Percentiles rank a stretch among this genome's conserved stretches.
Evolutionary conservation across 1,140 invertebrate genomes (phyloP).

Genomic region (Brachionus paranguensis): DNA sequence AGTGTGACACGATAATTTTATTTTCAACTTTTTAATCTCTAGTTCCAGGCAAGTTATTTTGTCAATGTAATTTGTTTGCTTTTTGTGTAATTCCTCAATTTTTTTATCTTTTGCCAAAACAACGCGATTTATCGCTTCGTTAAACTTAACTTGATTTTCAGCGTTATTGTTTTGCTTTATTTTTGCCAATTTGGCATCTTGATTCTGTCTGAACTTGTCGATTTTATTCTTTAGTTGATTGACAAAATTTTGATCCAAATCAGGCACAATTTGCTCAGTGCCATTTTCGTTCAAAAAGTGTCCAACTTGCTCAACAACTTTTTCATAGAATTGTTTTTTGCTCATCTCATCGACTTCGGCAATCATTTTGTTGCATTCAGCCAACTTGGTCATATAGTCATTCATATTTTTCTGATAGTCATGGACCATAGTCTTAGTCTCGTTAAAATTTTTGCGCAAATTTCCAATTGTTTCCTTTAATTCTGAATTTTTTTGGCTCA

Average conservation of each 20-base stretch:
- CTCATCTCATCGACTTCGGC: neutral
- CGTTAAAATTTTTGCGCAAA: neutral
- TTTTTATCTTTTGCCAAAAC: conserved; percentile 68
- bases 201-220: neutral
- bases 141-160: conserved; percentile 51
- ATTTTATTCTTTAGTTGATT: neutral
- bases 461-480: neutral
- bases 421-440: neutral
- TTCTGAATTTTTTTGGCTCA: neutral
- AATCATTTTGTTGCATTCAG: neutral
- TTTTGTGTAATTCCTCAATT: conserved; percentile 63
- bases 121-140: conserved; percentile 63
- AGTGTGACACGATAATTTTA: neutral
- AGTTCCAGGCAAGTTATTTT: neutral
- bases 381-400: neutral
- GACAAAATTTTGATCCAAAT: neutral
- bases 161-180: neutral
- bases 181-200: neutral
- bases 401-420: neutral
- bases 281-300: neutral
- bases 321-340: neutral
- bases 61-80: conserved; percentile 51
- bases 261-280: neutral
- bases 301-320: neutral
- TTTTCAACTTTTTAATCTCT: neutral